Evolutionary conservation across 2,797 vertebrate species (phyloP).

Genomic region (Sebastes iracundus): DNA sequence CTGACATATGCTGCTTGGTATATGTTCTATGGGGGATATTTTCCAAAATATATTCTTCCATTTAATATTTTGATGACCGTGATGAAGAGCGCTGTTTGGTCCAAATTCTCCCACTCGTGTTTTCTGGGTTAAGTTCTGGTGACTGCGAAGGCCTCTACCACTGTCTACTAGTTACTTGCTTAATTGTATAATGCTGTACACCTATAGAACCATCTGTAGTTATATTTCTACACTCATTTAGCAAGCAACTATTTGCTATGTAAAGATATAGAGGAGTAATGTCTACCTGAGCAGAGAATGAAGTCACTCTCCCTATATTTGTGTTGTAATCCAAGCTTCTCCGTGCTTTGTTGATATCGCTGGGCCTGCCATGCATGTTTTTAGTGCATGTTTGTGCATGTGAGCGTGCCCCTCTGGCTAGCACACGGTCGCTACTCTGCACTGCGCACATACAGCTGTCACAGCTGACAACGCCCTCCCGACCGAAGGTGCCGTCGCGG

Average conservation of each 20-base stretch:
- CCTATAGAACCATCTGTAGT: neutral
- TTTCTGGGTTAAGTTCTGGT: neutral
- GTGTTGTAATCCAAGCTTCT: neutral
- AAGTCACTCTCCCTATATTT: neutral
- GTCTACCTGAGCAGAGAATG: neutral
- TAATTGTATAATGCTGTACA: neutral
- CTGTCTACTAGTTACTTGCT: neutral
- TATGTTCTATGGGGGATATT: neutral
- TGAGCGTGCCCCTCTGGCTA: too few relatives aligned
- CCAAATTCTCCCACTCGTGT: neutral
- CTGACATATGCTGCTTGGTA: too few relatives aligned
- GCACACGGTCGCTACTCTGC: too few relatives aligned
- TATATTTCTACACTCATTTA: neutral
- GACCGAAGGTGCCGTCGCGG: too few relatives aligned
- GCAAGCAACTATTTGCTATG: neutral
- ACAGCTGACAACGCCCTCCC: too few relatives aligned
- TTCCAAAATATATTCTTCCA: neutral
- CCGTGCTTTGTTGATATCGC: neutral
- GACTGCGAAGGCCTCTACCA: neutral
- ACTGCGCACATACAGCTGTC: too few relatives aligned
- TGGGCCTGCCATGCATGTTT: fast-evolving
- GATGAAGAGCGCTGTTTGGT: neutral
- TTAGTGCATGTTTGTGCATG: too few relatives aligned
- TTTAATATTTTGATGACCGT: neutral
- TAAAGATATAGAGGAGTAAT: neutral